Evolutionary conservation across 2,113 vertebrate genomes (phyloP).

Genomic region (Marcusenius ussheri): DNA sequence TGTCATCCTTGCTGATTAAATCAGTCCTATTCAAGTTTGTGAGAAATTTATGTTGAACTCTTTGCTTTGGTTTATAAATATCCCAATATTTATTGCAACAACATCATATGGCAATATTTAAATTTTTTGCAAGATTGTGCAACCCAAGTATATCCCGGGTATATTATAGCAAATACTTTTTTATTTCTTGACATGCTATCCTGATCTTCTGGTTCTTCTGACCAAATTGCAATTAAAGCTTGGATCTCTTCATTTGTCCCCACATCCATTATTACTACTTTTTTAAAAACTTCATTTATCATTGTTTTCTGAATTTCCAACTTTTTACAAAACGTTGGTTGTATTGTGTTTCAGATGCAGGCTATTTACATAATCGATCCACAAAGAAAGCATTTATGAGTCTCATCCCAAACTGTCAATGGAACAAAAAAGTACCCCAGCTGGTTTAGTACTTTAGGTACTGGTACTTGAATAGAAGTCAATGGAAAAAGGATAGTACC

Average conservation of each 20-base stretch:
- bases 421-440: not conserved
- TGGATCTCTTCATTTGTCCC: not conserved
- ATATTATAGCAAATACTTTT: not conserved
- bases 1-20: not conserved
- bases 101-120: not conserved
- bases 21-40: not conserved
- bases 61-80: not conserved
- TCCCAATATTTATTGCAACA: not conserved
- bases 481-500: not conserved
- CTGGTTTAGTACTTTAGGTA: not conserved
- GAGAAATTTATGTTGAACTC: not conserved
- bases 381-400: not conserved
- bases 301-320: not conserved
- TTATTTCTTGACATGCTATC: not conserved
- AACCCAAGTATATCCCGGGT: not conserved
- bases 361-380: not conserved
- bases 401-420: not conserved
- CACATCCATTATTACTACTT: not conserved
- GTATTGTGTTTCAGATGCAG: not conserved
- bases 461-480: not conserved
- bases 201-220: not conserved
- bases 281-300: not conserved
- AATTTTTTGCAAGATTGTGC: not conserved
- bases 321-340: not conserved
- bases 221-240: not conserved